Percentiles rank a stretch among this genome's conserved stretches.
These are phyloP conservation scores for Craterocephalus amniculus DNA, from an alignment of 2,797 vertebrate species.

Conservation along the genomic window DNA sequence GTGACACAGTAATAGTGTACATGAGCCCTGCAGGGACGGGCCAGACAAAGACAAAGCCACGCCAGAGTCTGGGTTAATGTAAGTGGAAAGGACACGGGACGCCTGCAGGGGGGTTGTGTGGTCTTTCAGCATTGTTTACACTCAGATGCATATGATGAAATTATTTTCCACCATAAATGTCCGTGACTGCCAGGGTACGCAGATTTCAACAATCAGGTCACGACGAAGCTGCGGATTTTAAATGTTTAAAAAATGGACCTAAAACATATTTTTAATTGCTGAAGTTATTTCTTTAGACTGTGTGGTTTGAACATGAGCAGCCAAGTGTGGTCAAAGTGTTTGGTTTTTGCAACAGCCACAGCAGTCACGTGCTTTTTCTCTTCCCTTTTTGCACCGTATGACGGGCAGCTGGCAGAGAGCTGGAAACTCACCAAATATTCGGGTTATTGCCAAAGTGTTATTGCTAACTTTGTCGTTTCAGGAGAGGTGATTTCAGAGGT, in stretches of 20 bases:
- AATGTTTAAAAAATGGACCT: constrained; percentile 5
- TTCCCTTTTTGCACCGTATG: constrained; percentile 15
- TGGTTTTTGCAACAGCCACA: constrained; percentile 25
- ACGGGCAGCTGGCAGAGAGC: constrained; percentile 39
- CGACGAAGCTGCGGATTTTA: neutral
- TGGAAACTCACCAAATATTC: neutral
- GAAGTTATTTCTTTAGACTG: constrained; percentile 4
- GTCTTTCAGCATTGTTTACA: constrained; percentile 14
- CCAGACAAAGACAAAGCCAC: constrained; percentile 57
- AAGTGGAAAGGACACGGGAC: constrained; percentile 55
- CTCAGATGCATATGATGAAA: constrained; percentile 32
- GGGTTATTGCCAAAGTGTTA: constrained; percentile 22
- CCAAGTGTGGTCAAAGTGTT: constrained; percentile 30
- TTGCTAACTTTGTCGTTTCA: constrained; percentile 30
- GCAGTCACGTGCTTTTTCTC: constrained; percentile 20
- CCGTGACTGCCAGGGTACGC: constrained; percentile 30
- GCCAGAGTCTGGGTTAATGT: constrained; percentile 57
- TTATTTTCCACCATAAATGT: constrained; percentile 39
- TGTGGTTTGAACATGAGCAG: constrained; percentile 24
- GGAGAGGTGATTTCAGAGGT: constrained; percentile 27
- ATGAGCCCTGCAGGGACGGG: constrained; percentile 48
- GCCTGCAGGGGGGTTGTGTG: constrained; percentile 28
- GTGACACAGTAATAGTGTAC: constrained; percentile 36
- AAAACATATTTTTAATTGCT: constrained; percentile 27
- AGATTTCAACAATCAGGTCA: constrained; percentile 38